Evolutionary conservation across 2,797 vertebrate species (phyloP).

Genomic region (Mormyrops attenuatus): DNA sequence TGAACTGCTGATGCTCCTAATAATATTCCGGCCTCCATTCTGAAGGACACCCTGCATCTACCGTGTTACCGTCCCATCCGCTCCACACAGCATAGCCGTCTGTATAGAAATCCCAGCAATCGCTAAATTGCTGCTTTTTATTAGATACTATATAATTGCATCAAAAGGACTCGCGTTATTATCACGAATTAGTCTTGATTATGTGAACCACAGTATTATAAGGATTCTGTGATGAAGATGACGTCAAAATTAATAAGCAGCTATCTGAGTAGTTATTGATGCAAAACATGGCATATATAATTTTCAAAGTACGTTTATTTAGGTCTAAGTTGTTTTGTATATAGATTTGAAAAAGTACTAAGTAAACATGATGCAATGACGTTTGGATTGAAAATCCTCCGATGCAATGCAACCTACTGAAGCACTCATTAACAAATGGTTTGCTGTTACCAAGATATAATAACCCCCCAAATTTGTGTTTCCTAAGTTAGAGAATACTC

Average conservation of each 20-base stretch:
- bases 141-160: neutral
- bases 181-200: neutral
- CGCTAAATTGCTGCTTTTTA: neutral
- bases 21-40: slow-evolving; percentile 28
- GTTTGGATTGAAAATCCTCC: neutral
- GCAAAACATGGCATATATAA: neutral
- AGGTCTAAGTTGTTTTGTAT: neutral
- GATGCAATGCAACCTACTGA: neutral
- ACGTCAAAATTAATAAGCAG: neutral
- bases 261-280: neutral
- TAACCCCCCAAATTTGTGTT: neutral
- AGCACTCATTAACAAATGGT: neutral
- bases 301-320: neutral
- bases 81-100: neutral
- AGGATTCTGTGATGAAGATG: neutral
- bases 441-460: neutral
- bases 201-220: neutral
- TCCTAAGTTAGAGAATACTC: neutral
- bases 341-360: neutral
- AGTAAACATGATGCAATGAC: neutral
- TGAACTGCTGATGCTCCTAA: slow-evolving; percentile 58
- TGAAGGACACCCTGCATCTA: slow-evolving; percentile 15
- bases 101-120: neutral
- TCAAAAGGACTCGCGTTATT: neutral
- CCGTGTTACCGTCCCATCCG: neutral